Evolutionary conservation across 2,113 vertebrate species (phyloP).

Genomic region (Mionectes macconnelli): DNA sequence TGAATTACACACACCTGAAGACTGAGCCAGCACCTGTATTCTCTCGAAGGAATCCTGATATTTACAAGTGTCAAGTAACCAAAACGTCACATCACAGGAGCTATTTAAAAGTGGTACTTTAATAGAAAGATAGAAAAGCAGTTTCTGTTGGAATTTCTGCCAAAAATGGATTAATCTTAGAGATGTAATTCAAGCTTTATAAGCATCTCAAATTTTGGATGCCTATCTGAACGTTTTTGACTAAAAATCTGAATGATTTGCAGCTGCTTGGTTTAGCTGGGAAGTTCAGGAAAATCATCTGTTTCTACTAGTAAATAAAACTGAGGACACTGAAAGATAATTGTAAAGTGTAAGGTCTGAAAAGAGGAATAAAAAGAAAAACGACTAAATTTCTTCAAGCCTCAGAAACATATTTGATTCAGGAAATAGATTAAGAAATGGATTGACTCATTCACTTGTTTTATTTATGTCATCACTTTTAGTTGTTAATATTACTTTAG

Average conservation of each 20-base stretch:
- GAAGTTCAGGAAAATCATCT: background rate
- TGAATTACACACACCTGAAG: background rate
- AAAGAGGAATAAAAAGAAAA: background rate
- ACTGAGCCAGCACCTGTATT: background rate
- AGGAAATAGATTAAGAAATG: background rate
- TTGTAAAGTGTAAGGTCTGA: background rate
- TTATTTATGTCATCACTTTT: background rate
- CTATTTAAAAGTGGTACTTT: background rate
- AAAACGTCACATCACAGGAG: background rate
- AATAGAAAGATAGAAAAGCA: background rate
- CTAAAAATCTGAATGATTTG: background rate
- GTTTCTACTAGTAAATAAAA: background rate
- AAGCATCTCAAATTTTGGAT: background rate
- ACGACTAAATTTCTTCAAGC: background rate
- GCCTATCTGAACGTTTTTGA: background rate
- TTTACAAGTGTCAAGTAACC: background rate
- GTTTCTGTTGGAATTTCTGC: background rate
- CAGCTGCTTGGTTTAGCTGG: background rate
- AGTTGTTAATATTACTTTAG: background rate
- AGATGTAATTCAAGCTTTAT: background rate
- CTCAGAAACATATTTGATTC: background rate
- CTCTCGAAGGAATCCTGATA: background rate
- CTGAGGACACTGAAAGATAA: background rate
- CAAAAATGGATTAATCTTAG: background rate
- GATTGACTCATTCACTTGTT: background rate